Evolutionary conservation across 1,140 invertebrate genomes (phyloP).

Genomic region (Pentalonia nigronervosa): DNA sequence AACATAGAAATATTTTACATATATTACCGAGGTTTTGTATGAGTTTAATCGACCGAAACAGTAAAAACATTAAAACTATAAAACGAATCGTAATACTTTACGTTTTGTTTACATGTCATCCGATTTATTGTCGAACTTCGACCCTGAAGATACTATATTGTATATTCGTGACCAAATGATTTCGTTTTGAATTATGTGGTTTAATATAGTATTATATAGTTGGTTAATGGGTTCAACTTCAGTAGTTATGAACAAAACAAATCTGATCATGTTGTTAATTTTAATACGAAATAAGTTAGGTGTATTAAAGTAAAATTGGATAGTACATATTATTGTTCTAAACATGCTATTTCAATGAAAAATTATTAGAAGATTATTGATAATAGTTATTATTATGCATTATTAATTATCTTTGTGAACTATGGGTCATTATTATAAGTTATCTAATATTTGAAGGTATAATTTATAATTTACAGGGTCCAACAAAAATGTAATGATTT

Average conservation of each 20-base stretch:
- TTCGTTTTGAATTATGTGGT: not conserved
- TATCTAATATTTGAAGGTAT: not conserved
- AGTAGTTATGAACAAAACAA: not conserved
- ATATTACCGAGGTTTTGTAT: not conserved
- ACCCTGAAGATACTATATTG: not conserved
- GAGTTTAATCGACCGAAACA: not conserved
- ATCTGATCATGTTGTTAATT: not conserved
- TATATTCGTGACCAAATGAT: slow-evolving; percentile 31
- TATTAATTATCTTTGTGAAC: not conserved
- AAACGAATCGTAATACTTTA: not conserved
- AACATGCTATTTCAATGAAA: not conserved
- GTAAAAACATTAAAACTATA: not conserved
- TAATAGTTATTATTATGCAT: too few species aligned
- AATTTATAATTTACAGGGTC: not conserved
- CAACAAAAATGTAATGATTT: not conserved
- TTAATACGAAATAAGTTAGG: not conserved
- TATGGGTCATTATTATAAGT: too few species aligned
- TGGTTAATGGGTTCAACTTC: not conserved
- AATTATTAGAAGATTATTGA: not conserved
- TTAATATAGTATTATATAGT: not conserved
- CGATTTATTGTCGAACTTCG: not conserved
- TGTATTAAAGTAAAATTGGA: not conserved
- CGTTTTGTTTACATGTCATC: slow-evolving; percentile 41
- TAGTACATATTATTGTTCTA: not conserved
- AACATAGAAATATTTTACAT: not conserved